phyloP scores from a whole-genome alignment of 2,797 vertebrate genomes.

The Alauda arvensis region DNA sequence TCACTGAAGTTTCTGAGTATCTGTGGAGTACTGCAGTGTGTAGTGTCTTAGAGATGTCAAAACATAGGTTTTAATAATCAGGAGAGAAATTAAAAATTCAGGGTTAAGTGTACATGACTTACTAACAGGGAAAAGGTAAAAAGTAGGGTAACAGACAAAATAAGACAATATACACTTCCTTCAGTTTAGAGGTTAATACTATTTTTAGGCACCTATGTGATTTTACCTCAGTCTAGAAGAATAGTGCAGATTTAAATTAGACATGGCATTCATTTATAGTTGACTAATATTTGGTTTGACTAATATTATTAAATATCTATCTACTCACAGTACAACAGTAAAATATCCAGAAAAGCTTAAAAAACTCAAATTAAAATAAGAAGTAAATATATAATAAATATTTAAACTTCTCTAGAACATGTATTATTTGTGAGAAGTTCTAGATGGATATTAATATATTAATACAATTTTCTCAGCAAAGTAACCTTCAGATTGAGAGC shows the following conservation, averaged over 20 bases:
- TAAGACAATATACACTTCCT: not conserved
- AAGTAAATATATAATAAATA: not conserved
- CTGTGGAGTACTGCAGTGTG: not conserved
- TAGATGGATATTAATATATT: not conserved
- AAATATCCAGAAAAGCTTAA: not conserved
- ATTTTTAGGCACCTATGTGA: not conserved
- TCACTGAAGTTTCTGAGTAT: not conserved
- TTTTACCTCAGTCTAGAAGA: not conserved
- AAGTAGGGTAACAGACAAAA: not conserved
- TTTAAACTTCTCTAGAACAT: not conserved
- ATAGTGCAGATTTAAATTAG: not conserved
- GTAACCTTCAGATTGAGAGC: not conserved
- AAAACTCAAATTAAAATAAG: not conserved
- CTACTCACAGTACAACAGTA: not conserved
- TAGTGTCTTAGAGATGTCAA: not conserved
- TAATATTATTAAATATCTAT: not conserved
- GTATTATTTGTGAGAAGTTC: not conserved
- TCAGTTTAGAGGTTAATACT: not conserved
- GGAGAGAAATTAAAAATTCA: not conserved
- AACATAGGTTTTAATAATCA: not conserved
- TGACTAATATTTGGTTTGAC: not conserved
- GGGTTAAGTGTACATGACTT: not conserved
- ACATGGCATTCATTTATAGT: not conserved
- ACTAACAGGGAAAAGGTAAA: not conserved
- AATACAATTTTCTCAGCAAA: not conserved